Evolutionary conservation across 37 sponge, comb jelly and placozoan species (phyloP), one percentile per base, ranked within the genome.

Genomic region (Spongia lamella): DNA sequence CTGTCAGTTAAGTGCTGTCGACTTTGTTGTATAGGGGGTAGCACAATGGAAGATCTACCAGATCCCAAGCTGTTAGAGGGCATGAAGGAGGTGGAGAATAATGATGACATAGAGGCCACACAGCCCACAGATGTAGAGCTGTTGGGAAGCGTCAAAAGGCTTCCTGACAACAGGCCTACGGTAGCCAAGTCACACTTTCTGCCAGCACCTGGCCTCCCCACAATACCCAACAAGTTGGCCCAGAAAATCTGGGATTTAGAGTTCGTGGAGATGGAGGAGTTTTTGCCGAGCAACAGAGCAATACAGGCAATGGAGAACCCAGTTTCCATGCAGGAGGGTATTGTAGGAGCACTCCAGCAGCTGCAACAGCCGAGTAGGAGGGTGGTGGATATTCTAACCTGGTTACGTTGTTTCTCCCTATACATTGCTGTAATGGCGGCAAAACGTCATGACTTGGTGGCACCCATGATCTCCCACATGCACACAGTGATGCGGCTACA

Each of bases 231-330:
- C n/a, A n/a, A n/a, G n/a, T n/a, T n/a, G n/a, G n/a, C n/a, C n/a
- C n/a, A 60, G 61, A 60, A 60, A 27, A 27, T 60, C 15, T 60
- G 61, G 61, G 24, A 60, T 27, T 27, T 60, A 22, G 61, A 60
- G 21, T 60, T 25, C 22, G 61, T 60, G 27, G 61, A 60, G 19
- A 60, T 60, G 61, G 61, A 60, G 22, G 61, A 60, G 22, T 60
- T 60, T 19, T 27, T 60, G 21, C 61, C 61, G 9, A 19, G 27
- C 24, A 22, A 22, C 9, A 11, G 61, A 11, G 15, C 22, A 14
- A 14, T 60, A 19, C 61, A 27, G 13, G 11, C 24, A 60, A 9
- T 27, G 9, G 61, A 60, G 61, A 22, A n/a, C 27, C 9, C 61
- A 22, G 13, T 27, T 11, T 60, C 61, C 22, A 22, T 60, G 21